Conservation (phyloP, 1,140 invertebrate species). For the Pseudomyrmex sp. region DNA sequence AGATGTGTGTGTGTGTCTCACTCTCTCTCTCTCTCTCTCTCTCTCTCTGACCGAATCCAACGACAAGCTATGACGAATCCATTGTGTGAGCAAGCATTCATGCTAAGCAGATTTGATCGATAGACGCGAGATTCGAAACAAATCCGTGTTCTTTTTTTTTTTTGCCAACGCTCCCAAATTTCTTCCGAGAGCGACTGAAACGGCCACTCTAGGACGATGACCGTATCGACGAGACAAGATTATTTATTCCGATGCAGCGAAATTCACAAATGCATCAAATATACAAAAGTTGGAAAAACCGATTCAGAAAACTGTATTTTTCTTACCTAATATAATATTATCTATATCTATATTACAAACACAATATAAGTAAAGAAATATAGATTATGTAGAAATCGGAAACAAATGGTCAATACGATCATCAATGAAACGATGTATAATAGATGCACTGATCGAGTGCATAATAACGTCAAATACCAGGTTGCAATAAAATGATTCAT, state of each 20-base stretch:
- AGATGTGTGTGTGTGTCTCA: too few relatives aligned
- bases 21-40: conserved; percentile 4
- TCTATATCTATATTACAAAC: too few relatives aligned
- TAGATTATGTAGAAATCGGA: conserved; percentile 19
- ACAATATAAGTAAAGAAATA: not conserved
- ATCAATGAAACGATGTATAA: conserved; percentile 39
- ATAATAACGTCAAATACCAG: conserved; percentile 36
- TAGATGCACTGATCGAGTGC: conserved; percentile 28
- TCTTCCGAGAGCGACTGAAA: conserved; percentile 2
- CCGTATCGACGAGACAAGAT: conserved; percentile 52
- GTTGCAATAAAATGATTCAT: not conserved
- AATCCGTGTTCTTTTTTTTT: conserved; percentile 7
- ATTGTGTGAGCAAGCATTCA: conserved; percentile 79
- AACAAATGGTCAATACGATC: conserved; percentile 55
- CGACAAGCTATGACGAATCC: conserved; percentile 71
- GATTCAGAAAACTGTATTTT: conserved; percentile 14
- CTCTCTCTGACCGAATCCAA: conserved; percentile 67
- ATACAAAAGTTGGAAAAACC: not conserved
- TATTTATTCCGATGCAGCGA: conserved; percentile 20
- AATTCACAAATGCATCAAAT: not conserved
- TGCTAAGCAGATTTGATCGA: conserved; percentile 76
- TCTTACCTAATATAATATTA: conserved; percentile 2
- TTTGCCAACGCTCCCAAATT: conserved; percentile 7
- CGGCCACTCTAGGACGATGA: conserved; percentile 45
- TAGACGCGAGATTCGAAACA: conserved; percentile 16